Base-by-base conservation (phyloP, 2,888 invertebrate species). In the Autographa pulchrina region DNA sequence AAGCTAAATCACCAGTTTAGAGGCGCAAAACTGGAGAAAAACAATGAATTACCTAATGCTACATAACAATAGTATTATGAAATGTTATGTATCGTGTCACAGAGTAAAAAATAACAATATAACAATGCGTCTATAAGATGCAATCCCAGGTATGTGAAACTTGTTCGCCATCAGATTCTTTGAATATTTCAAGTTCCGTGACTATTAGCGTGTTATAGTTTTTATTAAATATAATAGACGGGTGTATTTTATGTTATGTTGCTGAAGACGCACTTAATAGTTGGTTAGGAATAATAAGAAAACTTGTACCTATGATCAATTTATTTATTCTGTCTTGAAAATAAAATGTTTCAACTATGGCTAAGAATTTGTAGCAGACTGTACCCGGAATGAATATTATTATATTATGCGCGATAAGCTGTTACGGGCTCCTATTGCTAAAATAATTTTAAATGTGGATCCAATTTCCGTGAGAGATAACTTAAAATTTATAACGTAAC, bases 11-110 rank as follows among this genome's bases (percentile, higher is more conserved):
- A 20, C 16, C 11, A 20, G 18, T 61, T 11, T 43, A 43, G 14
- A 72, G 18, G 54, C 56, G 16, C 67, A 75, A 78, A 73, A 13
- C 38, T 59, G n/a, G 35, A 61, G 16, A 61, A 68, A 70, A 81
- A 85, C 83, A 77, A 81, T 83, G 75, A 61, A 70, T 81, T 80
- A 81, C 68, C 76, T 81, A 81, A 81, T 72, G 75, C 52, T n/a
- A 75, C 65, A 71, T 72, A 77, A 82, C 75, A 85, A 82, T 76
- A 63, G 64, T 72, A 65, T 84, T 78, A 81, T 60, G 80, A 78
- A 72, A 81, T 69, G 56, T 71, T 61, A 67, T 74, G 69, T 61
- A 76, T 67, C 74, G 74, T 70, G 72, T 65, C 70, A 73, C 63
- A 76, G 43, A 54, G 20, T 25, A 56, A 56, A 56, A 56, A 56